Base-by-base conservation (phyloP, 2,113 vertebrate species). In the Notarius quadriscutis region DNA sequence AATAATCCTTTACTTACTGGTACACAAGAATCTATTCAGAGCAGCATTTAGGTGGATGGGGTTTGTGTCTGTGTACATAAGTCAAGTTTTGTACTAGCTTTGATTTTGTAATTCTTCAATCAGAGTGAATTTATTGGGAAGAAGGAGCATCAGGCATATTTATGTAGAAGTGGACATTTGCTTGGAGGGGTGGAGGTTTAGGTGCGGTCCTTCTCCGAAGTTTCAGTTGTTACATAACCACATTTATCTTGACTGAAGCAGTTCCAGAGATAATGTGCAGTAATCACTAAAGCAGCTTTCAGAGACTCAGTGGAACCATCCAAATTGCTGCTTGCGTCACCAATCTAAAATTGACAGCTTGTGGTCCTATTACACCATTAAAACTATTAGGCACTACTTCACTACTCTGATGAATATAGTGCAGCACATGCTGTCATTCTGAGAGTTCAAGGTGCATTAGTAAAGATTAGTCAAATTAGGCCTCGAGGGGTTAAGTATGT, bases 221-320 rank as follows among this genome's bases (percentile, higher is more conserved):
- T 53, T 30, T 63, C 50, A 55, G 58, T 25, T 65, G 69, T 87
- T 87, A 72, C 48, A 55, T 87, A 87, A 87, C 9, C 25, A 11
- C 27, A 83, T 83, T 87, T 87, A 77, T 87, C 71, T 67, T 67
- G 81, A 87, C n/a, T 83, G 58, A 48, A 65, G 71, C 63, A 50
- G 67, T 34, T 87, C 67, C 55, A 53, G 48, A 87, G 72, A 87
- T 67, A 75, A 87, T 87, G 55, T 82, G 77, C 62, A 81, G 62
- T 58, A 48, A 83, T 63, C 53, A 51, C 25, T 50, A 57, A 12
- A 27, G 65, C 60, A 27, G 2, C 67, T 82, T n/a, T 60, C 34
- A 53, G 41, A 30, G 41, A 63, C 67, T 65, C 27, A 0, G 17
- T 18, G 53, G 34, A 82, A 82, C 30, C 62, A 34, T 50, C 50